phyloP scores from a whole-genome alignment of 2,888 invertebrate genomes.

The Cephus nigrinus region DNA sequence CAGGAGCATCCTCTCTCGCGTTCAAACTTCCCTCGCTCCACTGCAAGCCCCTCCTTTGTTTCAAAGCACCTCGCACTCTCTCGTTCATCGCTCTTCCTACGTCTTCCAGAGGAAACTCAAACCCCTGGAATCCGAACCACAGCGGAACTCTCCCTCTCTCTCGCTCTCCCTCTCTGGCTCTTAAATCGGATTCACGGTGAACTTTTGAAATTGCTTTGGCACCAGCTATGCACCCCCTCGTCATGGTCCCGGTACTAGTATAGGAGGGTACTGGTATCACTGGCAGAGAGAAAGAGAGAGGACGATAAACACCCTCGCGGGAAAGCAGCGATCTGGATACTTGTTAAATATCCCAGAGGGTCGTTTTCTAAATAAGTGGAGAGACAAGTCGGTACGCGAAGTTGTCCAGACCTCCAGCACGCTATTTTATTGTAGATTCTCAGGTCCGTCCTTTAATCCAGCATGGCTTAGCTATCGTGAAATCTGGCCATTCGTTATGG shows the following conservation, averaged over 20 bases:
- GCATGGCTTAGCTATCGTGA: conserved; percentile 27
- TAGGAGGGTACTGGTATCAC: neutral
- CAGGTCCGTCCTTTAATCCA: conserved; percentile 22
- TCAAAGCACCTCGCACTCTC: neutral
- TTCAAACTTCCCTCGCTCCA: neutral
- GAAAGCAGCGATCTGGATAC: neutral
- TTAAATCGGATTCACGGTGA: conserved; percentile 3
- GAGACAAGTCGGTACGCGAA: neutral
- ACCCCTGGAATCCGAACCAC: neutral
- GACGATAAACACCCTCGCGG: neutral
- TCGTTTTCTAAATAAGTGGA: neutral
- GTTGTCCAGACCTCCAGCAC: neutral
- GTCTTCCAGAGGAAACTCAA: neutral
- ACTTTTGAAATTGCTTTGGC: neutral
- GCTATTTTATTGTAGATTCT: conserved; percentile 21
- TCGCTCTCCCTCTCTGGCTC: neutral
- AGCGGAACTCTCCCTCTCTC: neutral
- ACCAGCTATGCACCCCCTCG: neutral
- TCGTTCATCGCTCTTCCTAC: neutral
- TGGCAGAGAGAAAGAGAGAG: neutral
- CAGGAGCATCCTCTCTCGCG: neutral
- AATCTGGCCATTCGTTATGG: conserved; percentile 38
- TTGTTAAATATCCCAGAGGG: neutral
- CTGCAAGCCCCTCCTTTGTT: neutral
- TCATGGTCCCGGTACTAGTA: neutral